A percentile compares a stretch with the other conserved stretches of the same genome.
Evolutionary conservation across 1,140 invertebrate genomes (phyloP).

Genomic region (Aphelenchoides avenae): DNA sequence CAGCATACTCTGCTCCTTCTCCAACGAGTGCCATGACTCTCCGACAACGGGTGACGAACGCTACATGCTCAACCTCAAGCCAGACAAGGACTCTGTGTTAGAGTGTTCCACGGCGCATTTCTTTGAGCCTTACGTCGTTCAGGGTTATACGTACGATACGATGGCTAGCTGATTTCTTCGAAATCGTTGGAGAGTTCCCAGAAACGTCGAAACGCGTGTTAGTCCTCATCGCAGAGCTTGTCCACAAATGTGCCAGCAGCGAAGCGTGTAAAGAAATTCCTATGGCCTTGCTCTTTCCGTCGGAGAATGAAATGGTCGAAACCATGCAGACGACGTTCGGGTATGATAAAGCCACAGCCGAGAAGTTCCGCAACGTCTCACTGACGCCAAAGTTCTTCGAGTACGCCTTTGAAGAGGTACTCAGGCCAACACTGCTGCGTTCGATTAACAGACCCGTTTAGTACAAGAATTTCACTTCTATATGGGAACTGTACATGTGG

Average conservation of each 20-base stretch:
- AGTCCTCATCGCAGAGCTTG: neutral
- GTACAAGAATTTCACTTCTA: neutral
- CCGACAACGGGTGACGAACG: slow-evolving; percentile 47
- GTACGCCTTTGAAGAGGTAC: slow-evolving; percentile 9
- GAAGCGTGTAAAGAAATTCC: slow-evolving; percentile 4
- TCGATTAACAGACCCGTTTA: slow-evolving; percentile 3
- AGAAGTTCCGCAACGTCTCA: slow-evolving; percentile 19
- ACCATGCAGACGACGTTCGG: slow-evolving; percentile 1
- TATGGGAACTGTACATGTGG: neutral
- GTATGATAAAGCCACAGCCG: slow-evolving; percentile 4
- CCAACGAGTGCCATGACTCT: slow-evolving; percentile 65
- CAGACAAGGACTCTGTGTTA: slow-evolving; percentile 12
- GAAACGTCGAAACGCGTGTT: neutral
- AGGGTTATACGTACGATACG: slow-evolving; percentile 12
- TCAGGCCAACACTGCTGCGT: neutral
- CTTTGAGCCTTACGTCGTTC: slow-evolving; percentile 1
- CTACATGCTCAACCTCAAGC: slow-evolving; percentile 36
- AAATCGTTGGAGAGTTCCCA: neutral
- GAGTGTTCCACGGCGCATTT: neutral
- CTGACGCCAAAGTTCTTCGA: slow-evolving; percentile 7
- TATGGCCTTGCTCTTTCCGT: slow-evolving; percentile 8
- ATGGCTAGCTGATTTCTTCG: slow-evolving; percentile 4
- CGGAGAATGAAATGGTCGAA: slow-evolving; percentile 2
- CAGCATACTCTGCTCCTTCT: slow-evolving; percentile 64
- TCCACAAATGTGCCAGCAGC: neutral